A percentile compares a stretch with the other conserved stretches of the same genome.
These are phyloP conservation scores for Heliocidaris erythrogramma DNA, from an alignment of 35 echinoderm and acorn worm species.

Conservation along the genomic window DNA sequence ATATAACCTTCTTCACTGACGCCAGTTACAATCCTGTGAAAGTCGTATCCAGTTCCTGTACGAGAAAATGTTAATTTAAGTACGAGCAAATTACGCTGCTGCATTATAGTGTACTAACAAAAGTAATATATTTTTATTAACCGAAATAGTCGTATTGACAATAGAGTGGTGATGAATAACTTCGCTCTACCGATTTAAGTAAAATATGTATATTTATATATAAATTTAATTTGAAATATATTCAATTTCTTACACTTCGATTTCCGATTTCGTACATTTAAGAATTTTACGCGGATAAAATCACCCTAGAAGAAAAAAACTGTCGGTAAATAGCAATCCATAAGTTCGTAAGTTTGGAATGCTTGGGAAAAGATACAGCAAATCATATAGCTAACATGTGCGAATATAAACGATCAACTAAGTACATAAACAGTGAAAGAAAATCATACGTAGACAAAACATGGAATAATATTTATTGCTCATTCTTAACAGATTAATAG, in stretches of 20 bases:
- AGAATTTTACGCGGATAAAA: background rate
- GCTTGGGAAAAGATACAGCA: background rate
- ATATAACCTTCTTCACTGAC: too few species aligned
- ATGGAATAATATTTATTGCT: background rate
- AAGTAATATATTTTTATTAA: too few species aligned
- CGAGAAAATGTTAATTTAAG: too few species aligned
- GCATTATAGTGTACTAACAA: too few species aligned
- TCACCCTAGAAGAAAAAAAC: background rate
- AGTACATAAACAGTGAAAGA: background rate
- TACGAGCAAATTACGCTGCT: too few species aligned
- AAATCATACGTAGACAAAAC: background rate
- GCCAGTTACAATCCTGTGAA: too few species aligned
- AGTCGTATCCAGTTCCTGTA: too few species aligned
- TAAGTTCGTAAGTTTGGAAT: background rate
- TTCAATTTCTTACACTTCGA: background rate
- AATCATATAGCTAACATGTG: background rate
- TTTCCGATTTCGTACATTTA: background rate
- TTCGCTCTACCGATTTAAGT: too few species aligned
- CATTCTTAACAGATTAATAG: background rate
- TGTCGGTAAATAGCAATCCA: background rate
- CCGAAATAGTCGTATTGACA: too few species aligned
- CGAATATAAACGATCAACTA: background rate
- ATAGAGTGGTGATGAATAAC: too few species aligned
- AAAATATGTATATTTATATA: too few species aligned
- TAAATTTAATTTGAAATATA: too few species aligned